Percentiles rank a stretch among this genome's conserved stretches.
Evolutionary conservation across 30 jellyfish, hydroid and myxozoan genomes (phyloP).

Genomic region (Hydractinia echinata): DNA sequence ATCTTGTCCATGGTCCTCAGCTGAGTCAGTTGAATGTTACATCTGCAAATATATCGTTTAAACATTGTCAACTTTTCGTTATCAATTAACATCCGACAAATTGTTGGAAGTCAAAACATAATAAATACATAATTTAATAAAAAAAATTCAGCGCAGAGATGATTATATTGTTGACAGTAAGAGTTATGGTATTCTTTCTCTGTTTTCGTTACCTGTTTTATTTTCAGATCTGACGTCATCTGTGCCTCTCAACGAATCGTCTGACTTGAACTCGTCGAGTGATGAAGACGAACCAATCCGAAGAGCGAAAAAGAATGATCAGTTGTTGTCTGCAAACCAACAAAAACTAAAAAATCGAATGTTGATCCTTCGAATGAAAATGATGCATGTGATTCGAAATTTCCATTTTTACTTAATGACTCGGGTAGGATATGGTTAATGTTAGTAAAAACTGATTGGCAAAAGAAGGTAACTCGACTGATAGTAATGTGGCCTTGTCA

Average conservation of each 20-base stretch:
- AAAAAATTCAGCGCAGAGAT: too few relatives aligned
- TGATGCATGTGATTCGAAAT: slow-evolving; percentile 72
- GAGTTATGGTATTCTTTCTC: neutral
- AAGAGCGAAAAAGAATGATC: slow-evolving; percentile 12
- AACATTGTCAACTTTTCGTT: neutral
- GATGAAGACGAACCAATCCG: slow-evolving; percentile 19
- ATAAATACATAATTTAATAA: too few relatives aligned
- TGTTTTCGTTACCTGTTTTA: neutral
- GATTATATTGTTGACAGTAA: too few relatives aligned
- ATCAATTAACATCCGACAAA: too few relatives aligned
- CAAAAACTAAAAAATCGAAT: slow-evolving; percentile 33
- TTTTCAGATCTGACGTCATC: too few relatives aligned
- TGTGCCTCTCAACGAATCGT: neutral
- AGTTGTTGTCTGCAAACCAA: slow-evolving; percentile 5
- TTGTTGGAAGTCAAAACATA: too few relatives aligned
- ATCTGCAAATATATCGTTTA: neutral
- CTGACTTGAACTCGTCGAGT: slow-evolving; percentile 5
- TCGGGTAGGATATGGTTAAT: slow-evolving; percentile 25
- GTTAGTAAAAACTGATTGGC: neutral
- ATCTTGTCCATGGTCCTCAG: too few relatives aligned
- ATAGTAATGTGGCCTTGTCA: too few relatives aligned
- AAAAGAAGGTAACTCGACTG: too few relatives aligned
- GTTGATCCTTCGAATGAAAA: slow-evolving; percentile 58
- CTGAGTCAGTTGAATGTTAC: too few relatives aligned
- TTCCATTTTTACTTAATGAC: slow-evolving; percentile 72